Evolutionary conservation across 2,888 invertebrate genomes (phyloP), one percentile per base, ranked within the genome.

Genomic region (Allacma fusca): DNA sequence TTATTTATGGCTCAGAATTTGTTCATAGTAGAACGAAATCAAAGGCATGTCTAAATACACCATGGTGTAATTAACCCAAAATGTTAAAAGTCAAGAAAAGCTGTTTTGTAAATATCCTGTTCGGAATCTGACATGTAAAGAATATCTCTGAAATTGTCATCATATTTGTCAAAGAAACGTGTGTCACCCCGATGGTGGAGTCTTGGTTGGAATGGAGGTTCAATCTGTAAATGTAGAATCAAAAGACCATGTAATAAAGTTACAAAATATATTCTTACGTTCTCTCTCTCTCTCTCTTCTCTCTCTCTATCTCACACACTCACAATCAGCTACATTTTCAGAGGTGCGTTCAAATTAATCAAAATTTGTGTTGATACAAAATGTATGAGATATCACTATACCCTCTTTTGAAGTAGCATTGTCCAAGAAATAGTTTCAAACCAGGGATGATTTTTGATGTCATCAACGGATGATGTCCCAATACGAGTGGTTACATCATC

Each of bases 171-270:
- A 28, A 76, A 76, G 23, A 70, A 76, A n/a, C 64, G 50, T 2
- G 69, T 76, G 28, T 76, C 76, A n/a, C 76, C 76, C 23, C 76
- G 7, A 43, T 76, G 76, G 9, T 21, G 23, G 0, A 76, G 26
- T 34, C 59, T 28, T 2, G 76, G 76, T 19, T 70, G 23, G 40
- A 70, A 76, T 19, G 76, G 76, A 19, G 76, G 24, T 69, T 29
- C 69, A 13, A 76, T 28, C 76, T 76, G 69, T 40, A 69, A 68
- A 75, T n/a, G 9, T 26, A 28, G 2, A 70, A 9, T n/a, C n/a
- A n/a, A n/a, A n/a, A n/a, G n/a, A n/a, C n/a, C n/a, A n/a, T n/a
- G n/a, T n/a, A n/a, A n/a, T n/a, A n/a, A n/a, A n/a, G n/a, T n/a
- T n/a, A n/a, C n/a, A n/a, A n/a, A n/a, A n/a, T n/a, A n/a, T n/a